Conservation (phyloP, 2,113 vertebrate species). For the Ophiodon elongatus region DNA sequence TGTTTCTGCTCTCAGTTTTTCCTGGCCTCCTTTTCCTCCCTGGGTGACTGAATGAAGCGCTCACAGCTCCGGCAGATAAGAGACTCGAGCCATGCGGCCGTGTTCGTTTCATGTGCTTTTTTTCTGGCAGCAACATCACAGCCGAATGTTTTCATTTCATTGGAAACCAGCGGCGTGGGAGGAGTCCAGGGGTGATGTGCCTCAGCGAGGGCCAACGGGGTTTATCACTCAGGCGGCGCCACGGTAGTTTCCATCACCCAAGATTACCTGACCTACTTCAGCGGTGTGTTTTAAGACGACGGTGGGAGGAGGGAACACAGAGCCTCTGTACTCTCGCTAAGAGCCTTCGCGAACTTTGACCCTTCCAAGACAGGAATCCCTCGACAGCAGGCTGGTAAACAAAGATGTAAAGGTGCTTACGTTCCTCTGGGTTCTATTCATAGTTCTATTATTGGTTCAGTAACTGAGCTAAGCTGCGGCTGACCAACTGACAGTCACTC, state of each 20-base stretch:
- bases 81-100: background rate
- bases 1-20: constrained; percentile 20
- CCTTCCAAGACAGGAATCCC: constrained; percentile 26
- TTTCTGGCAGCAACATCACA: constrained; percentile 12
- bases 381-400: constrained; percentile 33
- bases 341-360: constrained; percentile 30
- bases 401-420: constrained; percentile 25
- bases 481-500: background rate
- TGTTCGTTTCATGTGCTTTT: background rate
- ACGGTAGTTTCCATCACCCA: constrained; percentile 41
- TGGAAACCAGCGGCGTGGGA: background rate
- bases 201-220: background rate
- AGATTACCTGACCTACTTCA: constrained; percentile 38
- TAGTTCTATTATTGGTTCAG: background rate
- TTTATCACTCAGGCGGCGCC: constrained; percentile 40
- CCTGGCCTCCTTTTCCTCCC: constrained; percentile 11
- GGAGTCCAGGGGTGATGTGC: background rate
- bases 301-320: background rate
- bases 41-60: background rate
- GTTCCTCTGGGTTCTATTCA: background rate
- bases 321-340: constrained; percentile 12
- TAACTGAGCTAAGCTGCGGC: background rate
- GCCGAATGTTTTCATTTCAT: constrained; percentile 11
- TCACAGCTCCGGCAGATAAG: constrained; percentile 13
- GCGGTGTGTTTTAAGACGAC: background rate